phyloP scores from a whole-genome alignment of 2,113 vertebrate genomes.

The Mugil cephalus region DNA sequence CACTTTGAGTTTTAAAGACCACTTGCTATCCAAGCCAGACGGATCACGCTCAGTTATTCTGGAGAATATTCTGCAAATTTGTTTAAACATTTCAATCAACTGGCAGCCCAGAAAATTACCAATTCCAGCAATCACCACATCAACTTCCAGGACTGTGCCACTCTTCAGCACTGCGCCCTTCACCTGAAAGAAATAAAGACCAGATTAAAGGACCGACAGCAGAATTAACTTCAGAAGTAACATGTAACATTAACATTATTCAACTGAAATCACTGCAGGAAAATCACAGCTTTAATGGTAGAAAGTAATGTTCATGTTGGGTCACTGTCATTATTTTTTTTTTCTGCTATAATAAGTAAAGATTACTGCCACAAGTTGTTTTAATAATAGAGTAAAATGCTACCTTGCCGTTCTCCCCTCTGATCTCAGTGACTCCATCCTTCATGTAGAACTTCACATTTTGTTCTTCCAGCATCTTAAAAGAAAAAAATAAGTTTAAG shows the following conservation, averaged over 20 bases:
- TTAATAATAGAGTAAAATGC: not conserved
- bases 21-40: too few species aligned
- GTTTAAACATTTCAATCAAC: too few species aligned
- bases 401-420: slow-evolving; percentile 87
- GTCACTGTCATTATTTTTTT: not conserved
- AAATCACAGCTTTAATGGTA: too few species aligned
- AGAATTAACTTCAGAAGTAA: too few species aligned
- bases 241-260: too few species aligned
- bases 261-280: too few species aligned
- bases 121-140: slow-evolving; percentile 88
- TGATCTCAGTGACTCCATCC: slow-evolving; percentile 81
- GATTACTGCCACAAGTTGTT: too few species aligned
- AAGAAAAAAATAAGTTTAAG: slow-evolving; percentile 7
- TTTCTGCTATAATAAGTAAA: too few species aligned
- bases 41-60: too few species aligned
- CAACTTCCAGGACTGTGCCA: slow-evolving; percentile 82
- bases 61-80: too few species aligned
- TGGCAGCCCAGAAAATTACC: slow-evolving; percentile 71
- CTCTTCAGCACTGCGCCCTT: slow-evolving; percentile 82
- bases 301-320: not conserved
- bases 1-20: too few species aligned
- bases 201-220: not conserved
- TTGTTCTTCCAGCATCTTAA: slow-evolving; percentile 87
- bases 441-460: slow-evolving; percentile 89
- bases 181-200: slow-evolving; percentile 78